Evolutionary conservation across 2,113 vertebrate genomes (phyloP).

Genomic region (Anguilla japonica): DNA sequence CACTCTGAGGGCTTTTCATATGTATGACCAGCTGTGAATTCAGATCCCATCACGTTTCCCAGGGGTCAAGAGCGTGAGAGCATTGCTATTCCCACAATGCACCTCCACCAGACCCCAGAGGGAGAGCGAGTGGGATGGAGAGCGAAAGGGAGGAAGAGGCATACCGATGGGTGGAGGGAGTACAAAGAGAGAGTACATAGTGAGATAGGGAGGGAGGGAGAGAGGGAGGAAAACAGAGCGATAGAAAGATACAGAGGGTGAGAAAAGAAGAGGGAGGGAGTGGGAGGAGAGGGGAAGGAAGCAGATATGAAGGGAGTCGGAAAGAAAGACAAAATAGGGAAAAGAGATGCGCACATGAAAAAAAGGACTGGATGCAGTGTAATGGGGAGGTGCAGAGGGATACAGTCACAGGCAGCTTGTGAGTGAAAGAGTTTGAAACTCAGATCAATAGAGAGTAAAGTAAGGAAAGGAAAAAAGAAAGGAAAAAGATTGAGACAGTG

Average conservation of each 20-base stretch:
- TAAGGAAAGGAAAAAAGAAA: too few relatives aligned
- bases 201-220: not conserved
- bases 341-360: not conserved
- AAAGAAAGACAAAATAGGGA: conserved; percentile 16
- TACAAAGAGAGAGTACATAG: not conserved
- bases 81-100: conserved; percentile 5
- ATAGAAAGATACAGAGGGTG: not conserved
- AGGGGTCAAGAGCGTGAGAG: conserved; percentile 8
- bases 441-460: too few relatives aligned
- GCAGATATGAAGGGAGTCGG: not conserved
- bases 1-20: not conserved
- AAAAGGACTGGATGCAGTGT: not conserved
- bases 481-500: too few relatives aligned
- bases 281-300: not conserved
- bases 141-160: not conserved
- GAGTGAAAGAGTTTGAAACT: not conserved
- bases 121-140: not conserved
- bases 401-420: too few relatives aligned
- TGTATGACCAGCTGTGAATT: not conserved
- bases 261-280: not conserved
- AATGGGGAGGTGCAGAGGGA: too few relatives aligned
- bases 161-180: not conserved
- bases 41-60: not conserved
- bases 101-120: not conserved
- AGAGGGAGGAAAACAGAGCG: not conserved